Conservation (phyloP, 2,113 vertebrate genomes). For the Pollachius pollachius region DNA sequence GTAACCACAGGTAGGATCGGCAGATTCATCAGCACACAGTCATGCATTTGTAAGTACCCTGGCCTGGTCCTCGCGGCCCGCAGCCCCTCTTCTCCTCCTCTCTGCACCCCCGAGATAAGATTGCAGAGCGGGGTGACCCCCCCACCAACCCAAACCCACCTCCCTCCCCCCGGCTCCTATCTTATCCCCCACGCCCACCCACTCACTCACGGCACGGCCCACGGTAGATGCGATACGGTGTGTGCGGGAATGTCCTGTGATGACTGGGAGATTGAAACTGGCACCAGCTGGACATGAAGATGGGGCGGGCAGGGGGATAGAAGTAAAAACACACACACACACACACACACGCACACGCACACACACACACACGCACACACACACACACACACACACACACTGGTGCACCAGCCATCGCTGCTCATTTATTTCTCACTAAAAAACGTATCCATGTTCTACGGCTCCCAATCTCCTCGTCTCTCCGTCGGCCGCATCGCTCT, state of each 20-base stretch:
- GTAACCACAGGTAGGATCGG: constrained; percentile 40
- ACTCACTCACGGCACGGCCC: constrained; percentile 33
- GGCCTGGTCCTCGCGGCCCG: background rate
- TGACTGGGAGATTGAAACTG: constrained; percentile 60
- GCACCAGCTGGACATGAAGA: constrained; percentile 48
- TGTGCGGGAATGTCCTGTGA: constrained; percentile 47
- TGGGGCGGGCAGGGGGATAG: constrained; percentile 31
- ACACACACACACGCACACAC: background rate
- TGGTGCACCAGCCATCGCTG: constrained; percentile 44
- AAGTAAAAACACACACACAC: constrained; percentile 11
- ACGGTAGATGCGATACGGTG: constrained; percentile 18
- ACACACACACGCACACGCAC: constrained; percentile 5
- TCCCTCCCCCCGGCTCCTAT: too few relatives aligned
- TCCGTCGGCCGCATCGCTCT: constrained; percentile 37
- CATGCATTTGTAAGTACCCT: constrained; percentile 62
- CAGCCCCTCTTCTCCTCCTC: constrained; percentile 4
- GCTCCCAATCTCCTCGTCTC: constrained; percentile 51
- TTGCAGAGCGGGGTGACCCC: constrained; percentile 18
- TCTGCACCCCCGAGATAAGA: constrained; percentile 59
- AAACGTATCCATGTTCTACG: constrained; percentile 59
- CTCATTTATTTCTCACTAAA: constrained; percentile 63
- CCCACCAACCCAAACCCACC: too few relatives aligned
- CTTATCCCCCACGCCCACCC: too few relatives aligned
- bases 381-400: constrained; percentile 7
- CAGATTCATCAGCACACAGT: constrained; percentile 36